Base-by-base conservation (phyloP, 2,113 vertebrate species). In the Corydoras sp. region DNA sequence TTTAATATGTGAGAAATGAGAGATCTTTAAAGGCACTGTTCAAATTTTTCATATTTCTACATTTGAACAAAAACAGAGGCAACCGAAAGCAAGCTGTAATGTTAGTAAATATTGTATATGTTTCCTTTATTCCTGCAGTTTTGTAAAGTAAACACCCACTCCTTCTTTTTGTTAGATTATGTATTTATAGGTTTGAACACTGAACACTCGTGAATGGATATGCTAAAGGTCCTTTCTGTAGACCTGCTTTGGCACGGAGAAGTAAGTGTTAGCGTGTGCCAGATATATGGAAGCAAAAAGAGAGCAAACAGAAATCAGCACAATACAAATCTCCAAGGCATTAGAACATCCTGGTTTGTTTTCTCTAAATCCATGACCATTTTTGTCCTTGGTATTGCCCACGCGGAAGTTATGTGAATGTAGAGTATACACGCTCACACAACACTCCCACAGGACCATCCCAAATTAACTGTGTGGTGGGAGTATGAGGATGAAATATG, bases 161-260 rank as follows among this genome's bases (percentile, higher is more conserved):
- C 61, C 31, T 9, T 60, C 48, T 29, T 43, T 15, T 58, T 32
- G 24, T 14, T 30, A 64, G 3, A 32, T 50, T 43, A 62, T 67
- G 65, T 29, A 55, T 55, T 68, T 69, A 11, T 24, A 24, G 24
- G 50, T 62, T 50, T 72, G 65, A 77, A 75, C 59, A 80, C 55
- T 49, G 51, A 63, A 65, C 35, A 55, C 50, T 32, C 51, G 51
- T 32, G 50, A 64, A 65, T 56, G 70, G 35, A 56, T 54, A 55
- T 14, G 64, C 62, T 68, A 54, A 55, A 64, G 50, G 61, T 59
- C 31, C 30, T 14, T 70, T 53, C 53, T 54, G 55, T 60, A 58
- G 51, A 48, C 31, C 35, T 58, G 59, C 30, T 64, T 68, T 58
- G 58, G 58, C 64, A 63, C 51, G 5, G 54, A 29, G 6, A 62